Evolutionary conservation across 2,113 vertebrate species (phyloP).

Genomic region (Pseudolaguvia tuberculata): DNA sequence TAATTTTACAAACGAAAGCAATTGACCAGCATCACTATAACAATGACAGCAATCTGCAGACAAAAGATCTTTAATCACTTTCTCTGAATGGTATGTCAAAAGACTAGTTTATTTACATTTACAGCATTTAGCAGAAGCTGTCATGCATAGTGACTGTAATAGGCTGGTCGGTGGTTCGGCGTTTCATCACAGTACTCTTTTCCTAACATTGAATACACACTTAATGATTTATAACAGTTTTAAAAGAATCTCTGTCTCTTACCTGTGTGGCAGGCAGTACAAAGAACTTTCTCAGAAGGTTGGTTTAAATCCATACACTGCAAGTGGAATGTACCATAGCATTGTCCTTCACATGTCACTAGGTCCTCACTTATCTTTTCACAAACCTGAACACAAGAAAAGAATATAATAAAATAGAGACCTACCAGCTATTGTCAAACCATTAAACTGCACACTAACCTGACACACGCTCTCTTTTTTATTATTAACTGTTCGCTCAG

Average conservation of each 20-base stretch:
- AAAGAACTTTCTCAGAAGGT: conserved; percentile 80
- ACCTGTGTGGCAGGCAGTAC: conserved; percentile 84
- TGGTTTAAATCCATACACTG: conserved; percentile 77
- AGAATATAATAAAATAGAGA: background rate
- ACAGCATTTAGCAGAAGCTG: too few species aligned
- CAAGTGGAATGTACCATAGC: conserved; percentile 85
- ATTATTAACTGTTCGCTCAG: conserved; percentile 70
- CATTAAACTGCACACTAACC: conserved; percentile 60
- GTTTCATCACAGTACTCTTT: too few species aligned
- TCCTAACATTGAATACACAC: too few species aligned
- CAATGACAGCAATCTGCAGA: too few species aligned
- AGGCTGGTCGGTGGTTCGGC: too few species aligned
- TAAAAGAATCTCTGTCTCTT: conserved; percentile 7
- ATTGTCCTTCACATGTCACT: conserved; percentile 86
- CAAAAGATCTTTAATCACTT: too few species aligned
- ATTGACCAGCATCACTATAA: too few species aligned
- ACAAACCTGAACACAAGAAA: conserved; percentile 74
- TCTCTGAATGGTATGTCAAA: too few species aligned
- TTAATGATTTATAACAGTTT: background rate
- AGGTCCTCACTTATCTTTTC: conserved; percentile 83
- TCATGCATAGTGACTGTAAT: too few species aligned
- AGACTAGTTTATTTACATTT: too few species aligned
- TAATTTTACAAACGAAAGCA: too few species aligned
- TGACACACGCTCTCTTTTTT: conserved; percentile 92
- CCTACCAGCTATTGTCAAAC: background rate